A percentile compares a stretch with the other conserved stretches of the same genome.
Conservation (phyloP, 92 coral and sea anemone species). For the Hydrozoanthus gracilis region DNA sequence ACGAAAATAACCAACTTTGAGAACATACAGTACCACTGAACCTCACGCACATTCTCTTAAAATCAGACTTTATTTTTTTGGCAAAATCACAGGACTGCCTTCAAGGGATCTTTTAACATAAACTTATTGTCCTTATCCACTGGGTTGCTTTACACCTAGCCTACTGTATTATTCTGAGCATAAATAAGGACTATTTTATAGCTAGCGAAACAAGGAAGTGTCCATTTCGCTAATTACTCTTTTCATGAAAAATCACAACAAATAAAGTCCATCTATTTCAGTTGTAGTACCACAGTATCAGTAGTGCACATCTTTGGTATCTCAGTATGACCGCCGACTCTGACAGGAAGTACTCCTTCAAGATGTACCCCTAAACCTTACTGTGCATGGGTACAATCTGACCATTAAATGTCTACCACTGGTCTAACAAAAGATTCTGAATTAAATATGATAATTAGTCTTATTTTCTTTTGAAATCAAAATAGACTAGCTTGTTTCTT, state of each 20-base stretch:
- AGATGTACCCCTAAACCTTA: too few relatives aligned
- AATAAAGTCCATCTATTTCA: neutral
- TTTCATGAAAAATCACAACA: neutral
- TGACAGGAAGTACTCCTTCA: neutral
- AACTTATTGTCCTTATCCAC: constrained; percentile 4
- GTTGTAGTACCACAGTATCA: neutral
- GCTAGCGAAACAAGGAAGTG: constrained; percentile 1
- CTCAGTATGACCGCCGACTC: neutral
- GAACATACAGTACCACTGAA: neutral
- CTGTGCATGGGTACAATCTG: neutral
- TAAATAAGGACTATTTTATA: constrained; percentile 35
- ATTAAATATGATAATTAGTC: constrained; percentile 29
- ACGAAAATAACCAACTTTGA: neutral
- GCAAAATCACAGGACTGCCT: constrained; percentile 69
- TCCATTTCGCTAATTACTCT: constrained; percentile 15
- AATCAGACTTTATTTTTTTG: constrained; percentile 86
- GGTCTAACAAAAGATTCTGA: neutral
- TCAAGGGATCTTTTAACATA: constrained; percentile 25
- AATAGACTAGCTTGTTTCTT: neutral
- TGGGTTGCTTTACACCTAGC: constrained; percentile 1
- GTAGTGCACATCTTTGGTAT: neutral
- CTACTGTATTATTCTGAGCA: constrained; percentile 17
- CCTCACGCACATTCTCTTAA: constrained; percentile 45
- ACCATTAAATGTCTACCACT: constrained; percentile 4
- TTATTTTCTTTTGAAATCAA: neutral